A percentile compares a stretch with the other conserved stretches of the same genome.
phyloP scores from a whole-genome alignment of 2,113 vertebrate species.

The Euleptes europaea region DNA sequence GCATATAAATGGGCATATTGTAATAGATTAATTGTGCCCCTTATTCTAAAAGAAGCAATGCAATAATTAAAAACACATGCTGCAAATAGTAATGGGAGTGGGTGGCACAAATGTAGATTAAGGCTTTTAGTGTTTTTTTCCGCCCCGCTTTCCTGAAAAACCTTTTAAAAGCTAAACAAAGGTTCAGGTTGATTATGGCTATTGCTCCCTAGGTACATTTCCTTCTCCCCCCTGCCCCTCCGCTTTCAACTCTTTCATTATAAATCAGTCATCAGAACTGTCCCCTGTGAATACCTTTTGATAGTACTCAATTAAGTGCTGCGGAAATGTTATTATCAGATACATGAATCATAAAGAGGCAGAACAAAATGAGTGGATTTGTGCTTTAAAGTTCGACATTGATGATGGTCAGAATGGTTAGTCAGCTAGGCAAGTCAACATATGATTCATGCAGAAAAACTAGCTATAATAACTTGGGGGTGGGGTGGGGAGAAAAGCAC shows the following conservation, averaged over 20 bases:
- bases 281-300: constrained; percentile 46
- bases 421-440: constrained; percentile 41
- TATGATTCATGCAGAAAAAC: constrained; percentile 43
- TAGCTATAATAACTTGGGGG: constrained; percentile 34
- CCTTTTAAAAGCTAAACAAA: constrained; percentile 55
- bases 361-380: constrained; percentile 63
- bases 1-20: constrained; percentile 15
- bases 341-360: constrained; percentile 62
- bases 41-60: constrained; percentile 42
- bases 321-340: constrained; percentile 47
- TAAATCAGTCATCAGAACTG: constrained; percentile 28
- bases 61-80: constrained; percentile 54
- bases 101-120: constrained; percentile 54
- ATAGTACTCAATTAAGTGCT: constrained; percentile 46
- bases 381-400: constrained; percentile 45
- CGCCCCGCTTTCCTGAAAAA: constrained; percentile 4
- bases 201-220: constrained; percentile 10
- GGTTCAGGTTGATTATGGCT: constrained; percentile 38
- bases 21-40: constrained; percentile 29
- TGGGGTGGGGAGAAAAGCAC: constrained; percentile 3
- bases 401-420: constrained; percentile 42
- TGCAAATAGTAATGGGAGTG: constrained; percentile 36
- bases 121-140: constrained; percentile 29
- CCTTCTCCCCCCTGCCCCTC: background rate
- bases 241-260: constrained; percentile 31